These are phyloP conservation scores for Melanocharis versteri DNA, from an alignment of 2,113 vertebrate genomes.

Conservation along the genomic window DNA sequence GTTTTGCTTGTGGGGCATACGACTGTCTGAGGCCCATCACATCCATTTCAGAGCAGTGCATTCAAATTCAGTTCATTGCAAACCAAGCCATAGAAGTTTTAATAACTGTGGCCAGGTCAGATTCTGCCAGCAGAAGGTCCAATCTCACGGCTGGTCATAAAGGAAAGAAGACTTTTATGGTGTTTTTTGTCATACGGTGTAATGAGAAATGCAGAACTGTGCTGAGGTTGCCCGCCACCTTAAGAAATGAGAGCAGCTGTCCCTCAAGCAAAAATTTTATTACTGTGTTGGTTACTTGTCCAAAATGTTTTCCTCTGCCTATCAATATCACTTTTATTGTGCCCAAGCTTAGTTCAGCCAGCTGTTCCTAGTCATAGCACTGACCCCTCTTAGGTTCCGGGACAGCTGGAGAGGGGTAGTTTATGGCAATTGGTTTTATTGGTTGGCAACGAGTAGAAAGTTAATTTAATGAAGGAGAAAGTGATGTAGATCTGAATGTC, in stretches of 20 bases:
- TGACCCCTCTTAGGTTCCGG: neutral
- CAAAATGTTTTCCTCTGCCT: constrained; percentile 33
- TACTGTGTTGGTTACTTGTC: constrained; percentile 12
- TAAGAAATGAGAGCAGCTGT: constrained; percentile 8
- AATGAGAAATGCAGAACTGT: constrained; percentile 34
- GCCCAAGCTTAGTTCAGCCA: neutral
- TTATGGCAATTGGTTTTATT: neutral
- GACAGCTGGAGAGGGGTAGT: neutral
- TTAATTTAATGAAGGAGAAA: neutral
- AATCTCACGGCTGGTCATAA: neutral
- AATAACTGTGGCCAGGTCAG: neutral
- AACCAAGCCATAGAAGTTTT: neutral
- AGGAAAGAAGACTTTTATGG: neutral
- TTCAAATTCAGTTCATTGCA: neutral
- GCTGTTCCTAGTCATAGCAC: neutral
- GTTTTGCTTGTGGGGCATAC: neutral
- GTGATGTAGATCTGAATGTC: neutral
- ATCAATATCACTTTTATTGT: constrained; percentile 26
- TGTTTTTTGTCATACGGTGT: neutral
- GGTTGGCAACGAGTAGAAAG: neutral
- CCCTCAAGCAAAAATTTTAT: constrained; percentile 42
- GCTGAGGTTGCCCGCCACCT: neutral
- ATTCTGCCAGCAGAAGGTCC: neutral
- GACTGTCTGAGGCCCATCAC: neutral
- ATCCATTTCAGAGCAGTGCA: neutral